Evolutionary conservation across 2,797 vertebrate species (phyloP), one percentile per base, ranked within the genome.

Genomic region (Epinephelus awoara): DNA sequence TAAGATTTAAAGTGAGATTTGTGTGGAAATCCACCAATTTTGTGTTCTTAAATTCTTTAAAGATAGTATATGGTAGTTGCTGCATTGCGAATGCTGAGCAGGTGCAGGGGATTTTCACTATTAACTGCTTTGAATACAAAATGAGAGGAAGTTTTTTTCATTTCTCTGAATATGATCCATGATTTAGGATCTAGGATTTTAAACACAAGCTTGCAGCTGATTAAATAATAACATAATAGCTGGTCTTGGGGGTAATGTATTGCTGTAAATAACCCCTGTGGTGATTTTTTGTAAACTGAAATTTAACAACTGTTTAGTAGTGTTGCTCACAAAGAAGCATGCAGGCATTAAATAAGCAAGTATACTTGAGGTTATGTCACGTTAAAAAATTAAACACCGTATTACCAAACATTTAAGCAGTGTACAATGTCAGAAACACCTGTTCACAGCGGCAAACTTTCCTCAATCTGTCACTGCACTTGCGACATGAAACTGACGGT

Each of bases 71-170:
- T 47, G 9, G 3, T 23, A 15, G 17, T 67, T 66, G 27, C 17
- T 1, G 18, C 2, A 8, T 13, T 57, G 49, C 18, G 54, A 56
- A 52, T 63, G 17, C 10, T 17, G 25, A 72, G 44, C 67, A 78
- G 64, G 38, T 69, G 67, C 25, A 11, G 12, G 3, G 8, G n/a
- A 64, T 62, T 74, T 72, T 67, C 12, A 58, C 18, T 55, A 13
- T 77, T 29, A 54, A 46, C n/a, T 2, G 6, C 27, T 67, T 29
- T 25, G 34, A 61, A 58, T 42, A n/a, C 12, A 54, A 11, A 63
- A 6, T 15, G 12, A n/a, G 19, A 27, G 46, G 23, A 66, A 0
- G 1, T 15, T 64, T 23, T 23, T 54, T n/a, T 9, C 61, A 3
- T 51, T 42, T 67, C 3, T 82, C 38, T n/a, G 10, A 68, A 21